A percentile compares a stretch with the other conserved stretches of the same genome.
These are phyloP conservation scores for Lepidocolaptes lacrymiger DNA, from an alignment of 2,797 vertebrate genomes.

Conservation along the genomic window DNA sequence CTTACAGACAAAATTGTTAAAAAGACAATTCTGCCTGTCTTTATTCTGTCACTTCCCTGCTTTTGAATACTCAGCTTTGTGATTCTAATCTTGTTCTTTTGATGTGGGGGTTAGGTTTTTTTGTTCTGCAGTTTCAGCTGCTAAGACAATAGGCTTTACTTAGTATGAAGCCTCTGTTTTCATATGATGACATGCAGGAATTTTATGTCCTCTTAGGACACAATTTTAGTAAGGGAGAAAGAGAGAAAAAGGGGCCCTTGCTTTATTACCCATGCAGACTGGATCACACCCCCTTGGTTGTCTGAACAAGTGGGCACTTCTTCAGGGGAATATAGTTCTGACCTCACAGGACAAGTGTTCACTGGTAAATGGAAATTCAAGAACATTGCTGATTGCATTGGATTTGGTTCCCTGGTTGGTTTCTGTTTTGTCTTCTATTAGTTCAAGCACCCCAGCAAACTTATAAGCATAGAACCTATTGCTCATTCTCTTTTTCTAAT, in stretches of 20 bases:
- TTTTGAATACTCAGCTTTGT: constrained; percentile 28
- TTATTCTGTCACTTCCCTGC: constrained; percentile 19
- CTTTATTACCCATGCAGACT: neutral
- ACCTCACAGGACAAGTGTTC: neutral
- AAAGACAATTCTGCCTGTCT: constrained; percentile 26
- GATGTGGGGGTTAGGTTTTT: neutral
- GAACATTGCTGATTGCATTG: neutral
- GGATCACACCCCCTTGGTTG: neutral
- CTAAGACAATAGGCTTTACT: constrained; percentile 50
- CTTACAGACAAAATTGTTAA: neutral
- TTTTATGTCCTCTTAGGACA: constrained; percentile 16
- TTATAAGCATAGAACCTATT: neutral
- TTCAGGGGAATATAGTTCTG: neutral
- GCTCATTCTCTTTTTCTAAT: neutral
- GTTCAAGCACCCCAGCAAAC: neutral
- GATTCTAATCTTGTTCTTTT: constrained; percentile 56
- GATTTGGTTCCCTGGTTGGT: neutral
- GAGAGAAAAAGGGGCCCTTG: neutral
- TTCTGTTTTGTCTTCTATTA: neutral
- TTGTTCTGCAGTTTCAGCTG: constrained; percentile 59
- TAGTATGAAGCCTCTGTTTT: constrained; percentile 15
- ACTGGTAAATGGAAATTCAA: neutral
- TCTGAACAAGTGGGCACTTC: neutral
- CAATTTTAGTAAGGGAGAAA: neutral
- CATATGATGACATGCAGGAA: neutral